Evolutionary conservation across 37 sponge, comb jelly and placozoan genomes (phyloP).

Genomic region (Bolinopsis microptera): DNA sequence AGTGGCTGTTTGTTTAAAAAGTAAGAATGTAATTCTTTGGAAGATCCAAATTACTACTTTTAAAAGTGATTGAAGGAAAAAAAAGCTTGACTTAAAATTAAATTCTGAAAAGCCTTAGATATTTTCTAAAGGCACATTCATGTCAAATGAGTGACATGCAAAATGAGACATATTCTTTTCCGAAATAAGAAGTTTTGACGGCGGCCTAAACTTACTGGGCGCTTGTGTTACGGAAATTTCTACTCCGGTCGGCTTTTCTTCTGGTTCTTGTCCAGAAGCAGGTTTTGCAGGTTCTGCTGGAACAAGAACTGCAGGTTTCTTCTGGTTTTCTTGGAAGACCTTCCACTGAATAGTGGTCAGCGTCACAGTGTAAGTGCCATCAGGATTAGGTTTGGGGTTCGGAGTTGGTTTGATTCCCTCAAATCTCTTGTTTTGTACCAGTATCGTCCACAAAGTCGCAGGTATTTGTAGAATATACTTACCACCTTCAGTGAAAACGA

Average conservation of each 20-base stretch:
- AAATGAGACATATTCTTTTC: too few species aligned
- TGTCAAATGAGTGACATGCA: too few species aligned
- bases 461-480: constrained; percentile 4
- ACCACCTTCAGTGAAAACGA: not conserved
- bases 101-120: too few species aligned
- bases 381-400: constrained; percentile 5
- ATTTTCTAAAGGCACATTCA: too few species aligned
- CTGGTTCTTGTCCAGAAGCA: too few species aligned
- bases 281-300: not conserved
- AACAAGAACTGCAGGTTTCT: not conserved
- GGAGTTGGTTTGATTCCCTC: not conserved
- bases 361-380: not conserved
- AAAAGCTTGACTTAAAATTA: too few species aligned
- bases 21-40: too few species aligned
- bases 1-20: too few species aligned
- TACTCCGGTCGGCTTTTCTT: not conserved
- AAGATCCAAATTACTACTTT: too few species aligned
- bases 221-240: not conserved
- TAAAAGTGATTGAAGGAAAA: too few species aligned
- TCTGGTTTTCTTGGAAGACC: constrained; percentile 27
- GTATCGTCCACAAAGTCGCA: not conserved
- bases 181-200: too few species aligned
- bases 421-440: not conserved
- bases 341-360: constrained; percentile 3
- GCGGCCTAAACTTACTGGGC: too few species aligned